Evolutionary conservation across 2,888 invertebrate genomes (phyloP).

Genomic region (Tipula confusa): DNA sequence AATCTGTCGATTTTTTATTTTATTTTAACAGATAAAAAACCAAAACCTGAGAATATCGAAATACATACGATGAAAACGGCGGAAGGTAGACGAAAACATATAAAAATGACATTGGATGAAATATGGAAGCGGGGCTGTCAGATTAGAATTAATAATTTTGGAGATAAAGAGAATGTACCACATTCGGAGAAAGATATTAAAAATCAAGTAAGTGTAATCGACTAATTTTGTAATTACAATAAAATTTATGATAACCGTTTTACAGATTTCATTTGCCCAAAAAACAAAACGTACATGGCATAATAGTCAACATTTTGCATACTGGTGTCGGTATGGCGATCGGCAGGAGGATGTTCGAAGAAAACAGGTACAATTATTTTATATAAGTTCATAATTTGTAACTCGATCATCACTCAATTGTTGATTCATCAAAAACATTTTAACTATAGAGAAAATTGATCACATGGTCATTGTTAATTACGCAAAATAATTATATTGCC

Average conservation of each 20-base stretch:
- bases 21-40: conserved; percentile 64
- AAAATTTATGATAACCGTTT: conserved; percentile 26
- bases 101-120: conserved; percentile 58
- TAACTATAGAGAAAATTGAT: too few species aligned
- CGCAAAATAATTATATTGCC: too few species aligned
- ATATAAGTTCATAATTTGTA: background rate
- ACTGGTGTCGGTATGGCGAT: conserved; percentile 69
- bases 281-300: conserved; percentile 50
- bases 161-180: conserved; percentile 64
- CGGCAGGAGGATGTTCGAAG: conserved; percentile 63
- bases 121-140: conserved; percentile 66
- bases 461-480: too few species aligned
- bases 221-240: background rate
- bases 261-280: conserved; percentile 47
- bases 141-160: conserved; percentile 68
- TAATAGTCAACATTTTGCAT: conserved; percentile 60
- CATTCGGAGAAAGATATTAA: conserved; percentile 64
- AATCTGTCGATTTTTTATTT: conserved; percentile 26
- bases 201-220: conserved; percentile 55
- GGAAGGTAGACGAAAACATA: conserved; percentile 56
- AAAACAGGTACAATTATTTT: conserved; percentile 57
- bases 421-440: too few species aligned
- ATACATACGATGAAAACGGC: conserved; percentile 58
- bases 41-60: conserved; percentile 66
- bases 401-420: too few species aligned